A percentile compares a stretch with the other conserved stretches of the same genome.
Conservation (phyloP, 2,113 vertebrate genomes). For the Syrmaticus mikado region DNA sequence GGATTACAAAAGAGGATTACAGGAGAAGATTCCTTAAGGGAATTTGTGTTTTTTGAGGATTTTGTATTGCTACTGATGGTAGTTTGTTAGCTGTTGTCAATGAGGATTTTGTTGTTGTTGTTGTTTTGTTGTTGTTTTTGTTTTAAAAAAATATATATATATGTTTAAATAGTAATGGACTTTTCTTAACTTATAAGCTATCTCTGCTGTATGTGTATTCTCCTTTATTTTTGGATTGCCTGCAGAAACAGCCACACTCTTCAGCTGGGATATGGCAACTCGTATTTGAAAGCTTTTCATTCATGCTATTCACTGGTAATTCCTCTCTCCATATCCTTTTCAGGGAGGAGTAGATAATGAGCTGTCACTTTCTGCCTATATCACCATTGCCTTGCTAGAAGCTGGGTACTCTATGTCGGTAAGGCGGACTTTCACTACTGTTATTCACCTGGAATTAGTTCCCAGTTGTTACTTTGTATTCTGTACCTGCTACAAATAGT, state of each 20-base stretch:
- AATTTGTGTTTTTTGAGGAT: background rate
- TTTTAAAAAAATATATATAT: too few relatives aligned
- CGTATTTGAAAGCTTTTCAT: background rate
- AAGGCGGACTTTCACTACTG: background rate
- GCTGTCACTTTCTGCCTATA: conserved; percentile 59
- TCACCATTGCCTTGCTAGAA: conserved; percentile 65
- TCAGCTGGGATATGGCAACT: background rate
- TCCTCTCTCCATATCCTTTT: background rate
- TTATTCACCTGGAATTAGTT: background rate
- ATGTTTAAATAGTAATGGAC: background rate
- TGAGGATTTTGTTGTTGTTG: background rate
- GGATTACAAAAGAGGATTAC: background rate
- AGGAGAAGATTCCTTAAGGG: background rate
- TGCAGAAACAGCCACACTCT: background rate
- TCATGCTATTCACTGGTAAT: background rate
- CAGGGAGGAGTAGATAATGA: conserved; percentile 64
- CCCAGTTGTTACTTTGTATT: background rate
- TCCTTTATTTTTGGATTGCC: background rate
- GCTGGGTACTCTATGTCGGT: conserved; percentile 51
- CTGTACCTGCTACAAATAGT: background rate
- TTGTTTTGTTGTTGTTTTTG: background rate
- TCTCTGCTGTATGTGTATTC: background rate
- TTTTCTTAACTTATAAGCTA: background rate
- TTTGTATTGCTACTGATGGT: background rate
- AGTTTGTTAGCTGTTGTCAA: background rate